Conservation (phyloP, 2,797 vertebrate genomes). For the Artibeus jamaicensis region DNA sequence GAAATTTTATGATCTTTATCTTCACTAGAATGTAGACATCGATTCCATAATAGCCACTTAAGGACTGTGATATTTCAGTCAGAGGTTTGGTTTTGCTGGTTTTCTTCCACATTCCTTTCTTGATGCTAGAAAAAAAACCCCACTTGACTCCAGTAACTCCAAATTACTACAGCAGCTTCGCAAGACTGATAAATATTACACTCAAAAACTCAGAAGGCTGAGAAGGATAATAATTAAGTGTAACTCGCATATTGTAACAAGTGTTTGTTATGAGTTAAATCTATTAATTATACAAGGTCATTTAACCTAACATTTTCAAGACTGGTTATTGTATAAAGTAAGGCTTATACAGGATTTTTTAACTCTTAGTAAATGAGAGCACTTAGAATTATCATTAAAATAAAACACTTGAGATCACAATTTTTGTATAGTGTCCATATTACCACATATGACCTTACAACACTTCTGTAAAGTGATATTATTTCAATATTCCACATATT, state of each 20-base stretch:
- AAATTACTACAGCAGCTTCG: constrained; percentile 48
- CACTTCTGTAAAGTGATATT: background rate
- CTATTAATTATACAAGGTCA: background rate
- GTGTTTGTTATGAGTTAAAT: background rate
- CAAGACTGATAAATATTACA: constrained; percentile 40
- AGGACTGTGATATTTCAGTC: background rate
- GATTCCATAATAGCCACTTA: background rate
- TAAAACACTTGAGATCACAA: background rate
- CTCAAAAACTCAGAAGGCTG: background rate
- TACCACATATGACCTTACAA: background rate
- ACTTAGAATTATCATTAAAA: background rate
- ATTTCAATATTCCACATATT: background rate
- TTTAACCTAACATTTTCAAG: background rate
- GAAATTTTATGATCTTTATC: background rate
- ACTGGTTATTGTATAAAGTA: background rate
- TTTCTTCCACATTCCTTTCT: constrained; percentile 49
- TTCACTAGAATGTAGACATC: background rate
- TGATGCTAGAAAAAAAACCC: constrained; percentile 38
- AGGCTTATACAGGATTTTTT: background rate
- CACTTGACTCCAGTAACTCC: constrained; percentile 40
- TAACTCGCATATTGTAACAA: background rate
- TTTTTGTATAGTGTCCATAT: background rate
- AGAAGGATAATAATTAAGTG: background rate
- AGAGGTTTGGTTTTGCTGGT: background rate
- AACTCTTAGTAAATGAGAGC: background rate